These are phyloP conservation scores for Myiotriccus ornatus DNA, from an alignment of 2,797 vertebrate species.

Conservation along the genomic window DNA sequence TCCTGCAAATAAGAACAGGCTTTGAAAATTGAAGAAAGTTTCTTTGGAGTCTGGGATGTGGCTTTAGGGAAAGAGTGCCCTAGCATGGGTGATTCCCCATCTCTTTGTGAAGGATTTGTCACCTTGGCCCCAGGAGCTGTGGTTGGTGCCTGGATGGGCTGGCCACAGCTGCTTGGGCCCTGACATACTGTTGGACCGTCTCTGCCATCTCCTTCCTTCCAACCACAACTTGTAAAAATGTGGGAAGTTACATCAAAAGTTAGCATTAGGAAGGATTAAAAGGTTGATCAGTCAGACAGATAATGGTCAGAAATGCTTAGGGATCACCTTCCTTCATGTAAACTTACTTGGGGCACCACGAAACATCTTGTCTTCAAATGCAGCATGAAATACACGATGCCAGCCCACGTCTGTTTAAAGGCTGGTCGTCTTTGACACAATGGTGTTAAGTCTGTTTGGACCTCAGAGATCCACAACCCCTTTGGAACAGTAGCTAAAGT, in stretches of 20 bases:
- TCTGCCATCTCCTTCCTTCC: background rate
- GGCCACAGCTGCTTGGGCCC: background rate
- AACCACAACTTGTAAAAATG: background rate
- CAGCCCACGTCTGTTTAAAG: background rate
- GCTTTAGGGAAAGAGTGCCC: background rate
- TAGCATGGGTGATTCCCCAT: fast-evolving
- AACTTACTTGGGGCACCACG: background rate
- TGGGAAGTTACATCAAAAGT: background rate
- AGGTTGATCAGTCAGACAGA: background rate
- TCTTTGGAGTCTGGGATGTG: background rate
- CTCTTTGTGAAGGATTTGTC: background rate
- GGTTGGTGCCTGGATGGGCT: background rate
- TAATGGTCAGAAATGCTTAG: background rate
- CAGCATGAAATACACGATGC: background rate
- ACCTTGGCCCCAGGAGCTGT: background rate
- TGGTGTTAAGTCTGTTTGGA: background rate
- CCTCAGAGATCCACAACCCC: background rate
- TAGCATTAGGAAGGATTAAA: background rate
- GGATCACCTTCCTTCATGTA: background rate
- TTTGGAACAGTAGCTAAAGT: background rate
- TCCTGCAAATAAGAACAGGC: background rate
- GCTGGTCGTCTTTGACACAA: fast-evolving
- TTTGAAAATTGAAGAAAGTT: background rate
- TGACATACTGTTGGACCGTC: background rate
- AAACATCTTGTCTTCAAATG: background rate